Conservation (phyloP, 2,113 vertebrate species). For the Clarias macrocephalus region DNA sequence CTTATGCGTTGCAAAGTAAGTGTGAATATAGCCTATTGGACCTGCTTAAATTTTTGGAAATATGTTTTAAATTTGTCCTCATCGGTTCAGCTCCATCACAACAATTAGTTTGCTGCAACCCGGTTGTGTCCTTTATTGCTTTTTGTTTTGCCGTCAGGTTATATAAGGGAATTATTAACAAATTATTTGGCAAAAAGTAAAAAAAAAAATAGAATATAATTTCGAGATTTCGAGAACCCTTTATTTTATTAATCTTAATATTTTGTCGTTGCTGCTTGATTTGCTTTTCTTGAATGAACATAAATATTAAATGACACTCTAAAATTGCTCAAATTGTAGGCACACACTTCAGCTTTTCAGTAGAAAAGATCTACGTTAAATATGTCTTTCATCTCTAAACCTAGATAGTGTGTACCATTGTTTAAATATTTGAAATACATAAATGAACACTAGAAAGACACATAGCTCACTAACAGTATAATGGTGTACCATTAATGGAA, state of each 20-base stretch:
- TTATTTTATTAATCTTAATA: neutral
- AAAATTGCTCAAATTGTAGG: neutral
- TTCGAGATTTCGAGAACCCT: neutral
- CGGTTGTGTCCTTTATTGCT: neutral
- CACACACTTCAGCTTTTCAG: neutral
- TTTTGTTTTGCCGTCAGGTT: neutral
- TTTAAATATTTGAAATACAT: neutral
- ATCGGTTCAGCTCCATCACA: neutral
- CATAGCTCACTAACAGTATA: neutral
- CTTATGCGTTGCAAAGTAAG: neutral
- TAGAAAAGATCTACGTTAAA: neutral
- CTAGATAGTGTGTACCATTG: neutral
- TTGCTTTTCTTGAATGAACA: neutral
- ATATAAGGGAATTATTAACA: neutral
- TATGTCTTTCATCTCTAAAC: neutral
- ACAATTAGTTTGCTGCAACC: neutral
- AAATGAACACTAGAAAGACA: neutral
- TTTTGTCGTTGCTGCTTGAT: neutral
- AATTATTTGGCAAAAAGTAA: neutral
- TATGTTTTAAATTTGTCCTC: neutral
- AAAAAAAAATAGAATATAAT: neutral
- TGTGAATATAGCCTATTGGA: neutral
- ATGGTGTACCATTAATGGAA: neutral
- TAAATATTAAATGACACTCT: neutral
- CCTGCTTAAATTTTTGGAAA: neutral